phyloP scores from a whole-genome alignment of 2,888 invertebrate species.

The Chrysotoxum bicinctum region DNA sequence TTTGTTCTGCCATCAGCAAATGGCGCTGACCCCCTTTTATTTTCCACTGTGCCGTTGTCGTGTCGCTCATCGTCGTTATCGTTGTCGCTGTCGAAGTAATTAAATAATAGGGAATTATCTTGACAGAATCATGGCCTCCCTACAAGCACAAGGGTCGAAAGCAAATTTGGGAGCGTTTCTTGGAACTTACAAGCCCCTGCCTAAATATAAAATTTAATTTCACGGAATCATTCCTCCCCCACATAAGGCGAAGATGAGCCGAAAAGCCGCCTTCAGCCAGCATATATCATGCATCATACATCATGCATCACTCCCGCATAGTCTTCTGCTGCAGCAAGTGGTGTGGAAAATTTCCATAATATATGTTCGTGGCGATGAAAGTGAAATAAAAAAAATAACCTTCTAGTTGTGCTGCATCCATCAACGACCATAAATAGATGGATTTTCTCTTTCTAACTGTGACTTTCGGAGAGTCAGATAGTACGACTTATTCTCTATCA shows the following conservation, averaged over 20 bases:
- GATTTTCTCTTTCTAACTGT: constrained; percentile 11
- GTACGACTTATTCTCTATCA: constrained; percentile 21
- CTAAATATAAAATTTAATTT: constrained; percentile 15
- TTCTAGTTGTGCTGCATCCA: constrained; percentile 31
- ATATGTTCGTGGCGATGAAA: constrained; percentile 43
- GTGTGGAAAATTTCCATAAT: constrained; percentile 61
- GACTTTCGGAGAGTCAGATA: constrained; percentile 15
- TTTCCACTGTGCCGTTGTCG: neutral
- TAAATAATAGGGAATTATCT: constrained; percentile 9
- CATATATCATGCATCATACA: neutral
- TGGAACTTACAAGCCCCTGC: neutral
- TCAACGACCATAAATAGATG: constrained; percentile 49
- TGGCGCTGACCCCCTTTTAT: constrained; percentile 9
- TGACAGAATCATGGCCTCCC: neutral
- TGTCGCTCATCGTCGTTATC: neutral
- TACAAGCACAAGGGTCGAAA: neutral
- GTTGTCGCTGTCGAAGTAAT: neutral
- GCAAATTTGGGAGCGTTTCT: neutral
- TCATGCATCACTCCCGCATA: neutral
- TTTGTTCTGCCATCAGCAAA: neutral
- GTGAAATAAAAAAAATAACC: constrained; percentile 51
- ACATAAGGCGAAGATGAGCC: neutral
- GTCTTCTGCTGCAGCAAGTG: constrained; percentile 2
- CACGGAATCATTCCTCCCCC: constrained; percentile 1
- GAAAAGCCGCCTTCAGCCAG: neutral